Percentiles rank a stretch among this genome's conserved stretches.
These are phyloP conservation scores for Pelecanus crispus DNA, from an alignment of 2,113 vertebrate species.

Conservation along the genomic window DNA sequence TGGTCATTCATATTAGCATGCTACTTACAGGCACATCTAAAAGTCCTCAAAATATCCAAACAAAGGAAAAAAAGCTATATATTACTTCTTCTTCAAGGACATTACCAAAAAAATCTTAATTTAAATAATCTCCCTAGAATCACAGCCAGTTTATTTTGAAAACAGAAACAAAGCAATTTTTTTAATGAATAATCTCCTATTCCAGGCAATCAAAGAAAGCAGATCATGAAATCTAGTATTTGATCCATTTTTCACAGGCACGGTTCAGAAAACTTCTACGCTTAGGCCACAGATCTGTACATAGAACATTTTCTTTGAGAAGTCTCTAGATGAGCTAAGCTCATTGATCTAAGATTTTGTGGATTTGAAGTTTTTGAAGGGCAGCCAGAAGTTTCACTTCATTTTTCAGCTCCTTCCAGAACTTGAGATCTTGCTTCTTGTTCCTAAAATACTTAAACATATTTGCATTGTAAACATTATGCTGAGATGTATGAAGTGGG, in stretches of 20 bases:
- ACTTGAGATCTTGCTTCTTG: conserved; percentile 4
- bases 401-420: conserved; percentile 27
- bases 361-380: conserved; percentile 63
- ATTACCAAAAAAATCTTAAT: not conserved
- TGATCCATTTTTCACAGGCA: conserved; percentile 52
- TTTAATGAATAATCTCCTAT: conserved; percentile 34
- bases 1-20: not conserved
- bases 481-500: not conserved
- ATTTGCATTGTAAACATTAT: conserved; percentile 39
- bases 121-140: conserved; percentile 31
- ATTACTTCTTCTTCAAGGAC: conserved; percentile 11
- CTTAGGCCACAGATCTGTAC: not conserved
- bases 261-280: conserved; percentile 22
- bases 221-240: conserved; percentile 26
- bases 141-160: conserved; percentile 32
- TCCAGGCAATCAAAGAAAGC: conserved; percentile 34
- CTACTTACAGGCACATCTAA: not conserved
- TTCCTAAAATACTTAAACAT: conserved; percentile 12
- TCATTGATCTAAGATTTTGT: conserved; percentile 53
- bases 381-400: conserved; percentile 56
- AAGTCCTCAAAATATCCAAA: not conserved
- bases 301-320: conserved; percentile 2
- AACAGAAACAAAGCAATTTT: conserved; percentile 20
- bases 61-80: not conserved
- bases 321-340: conserved; percentile 16